Base-by-base conservation (phyloP, 2,888 invertebrate genomes). In the Tenthredo notha region DNA sequence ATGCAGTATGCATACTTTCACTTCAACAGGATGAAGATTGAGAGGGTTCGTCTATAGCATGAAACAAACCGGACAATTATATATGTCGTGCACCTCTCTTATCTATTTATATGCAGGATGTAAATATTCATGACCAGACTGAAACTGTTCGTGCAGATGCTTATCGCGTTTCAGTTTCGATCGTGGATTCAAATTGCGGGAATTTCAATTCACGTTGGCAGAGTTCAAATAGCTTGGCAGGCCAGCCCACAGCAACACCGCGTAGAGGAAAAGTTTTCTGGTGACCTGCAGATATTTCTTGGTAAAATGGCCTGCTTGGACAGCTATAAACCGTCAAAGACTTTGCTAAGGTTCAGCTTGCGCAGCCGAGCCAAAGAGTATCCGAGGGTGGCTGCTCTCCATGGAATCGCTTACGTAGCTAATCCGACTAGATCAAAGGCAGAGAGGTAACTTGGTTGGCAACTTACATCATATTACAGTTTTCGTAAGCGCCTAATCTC, bases 351-450 rank as follows among this genome's bases (percentile, higher is more conserved):
- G 18, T 58, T 29, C 9, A 92, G 91, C 85, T 85, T 91, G 10
- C 88, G 87, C 10, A 84, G 85, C 10, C 88, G 91, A 5, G 85
- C 88, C 37, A 89, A 87, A 58, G 91, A 92, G 85, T 92, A 87
- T 86, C 84, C 91, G 29, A 87, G 89, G 25, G 90, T 91, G 75
- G 92, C 91, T 84, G 88, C 97, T 0, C 94, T 97, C 58, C 97
- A 97, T 91, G 97, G 97, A 21, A 96, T 97, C 0, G 95, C 96
- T 37, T 97, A 97, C 89, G 97, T 97, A 84, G 96, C 97, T 2
- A 97, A 97, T 92, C 95, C 95, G 86, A 96, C 96, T 29, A 94
- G 97, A 75, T 97, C 97, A 1, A 95, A 96, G 92, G 96, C 96
- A 91, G 97, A 97, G 94, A 97, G 96, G 97, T 97, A 90, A 80